Conservation (phyloP, 1,140 invertebrate genomes). For the Thereuonema tuberculata region DNA sequence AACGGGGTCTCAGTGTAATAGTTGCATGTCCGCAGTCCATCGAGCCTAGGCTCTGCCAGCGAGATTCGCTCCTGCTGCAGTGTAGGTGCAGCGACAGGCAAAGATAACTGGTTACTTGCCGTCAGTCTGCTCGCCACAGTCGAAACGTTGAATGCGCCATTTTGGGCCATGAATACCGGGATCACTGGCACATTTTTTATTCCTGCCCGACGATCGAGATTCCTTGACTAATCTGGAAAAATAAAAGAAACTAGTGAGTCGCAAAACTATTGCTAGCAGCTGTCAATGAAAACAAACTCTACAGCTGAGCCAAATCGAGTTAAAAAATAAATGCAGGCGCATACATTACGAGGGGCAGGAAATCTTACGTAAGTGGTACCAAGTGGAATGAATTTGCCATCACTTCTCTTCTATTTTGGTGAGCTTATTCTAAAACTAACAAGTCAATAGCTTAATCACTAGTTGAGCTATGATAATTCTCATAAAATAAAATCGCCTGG, state of each 20-base stretch:
- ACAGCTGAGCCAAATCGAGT: neutral
- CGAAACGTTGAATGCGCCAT: neutral
- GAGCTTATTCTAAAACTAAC: neutral
- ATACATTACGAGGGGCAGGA: neutral
- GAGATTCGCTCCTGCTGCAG: constrained; percentile 28
- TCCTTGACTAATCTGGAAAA: no score
- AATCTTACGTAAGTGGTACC: neutral
- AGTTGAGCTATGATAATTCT: no score
- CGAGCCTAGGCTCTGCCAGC: constrained; percentile 55
- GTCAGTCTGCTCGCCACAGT: constrained; percentile 29
- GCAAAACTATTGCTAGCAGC: no score
- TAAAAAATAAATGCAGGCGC: neutral
- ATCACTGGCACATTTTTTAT: no score
- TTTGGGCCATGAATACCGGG: constrained; percentile 9
- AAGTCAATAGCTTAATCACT: neutral
- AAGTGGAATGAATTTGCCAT: neutral
- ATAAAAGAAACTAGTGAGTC: no score
- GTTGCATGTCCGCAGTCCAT: constrained; percentile 58
- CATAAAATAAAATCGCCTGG: no score
- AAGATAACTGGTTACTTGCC: constrained; percentile 48
- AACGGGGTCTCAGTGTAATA: constrained; percentile 74
- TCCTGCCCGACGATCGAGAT: no score
- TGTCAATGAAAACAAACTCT: neutral
- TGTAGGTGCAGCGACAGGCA: constrained; percentile 31
- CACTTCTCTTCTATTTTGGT: neutral